Conservation (phyloP, 2,113 vertebrate genomes). For the Lonchura striata region DNA sequence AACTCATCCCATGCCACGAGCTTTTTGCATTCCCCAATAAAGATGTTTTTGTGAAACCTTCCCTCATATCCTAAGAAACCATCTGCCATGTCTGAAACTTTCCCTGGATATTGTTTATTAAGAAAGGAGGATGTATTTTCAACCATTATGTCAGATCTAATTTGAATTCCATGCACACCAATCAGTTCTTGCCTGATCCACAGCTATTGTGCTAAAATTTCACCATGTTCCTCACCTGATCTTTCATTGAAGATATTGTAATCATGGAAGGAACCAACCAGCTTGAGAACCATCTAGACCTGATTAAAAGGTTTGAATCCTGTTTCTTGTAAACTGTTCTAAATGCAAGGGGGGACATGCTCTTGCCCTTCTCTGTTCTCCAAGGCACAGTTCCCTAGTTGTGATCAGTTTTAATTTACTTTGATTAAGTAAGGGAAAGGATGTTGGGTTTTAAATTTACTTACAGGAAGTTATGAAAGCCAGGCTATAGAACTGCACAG, state of each 20-base stretch:
- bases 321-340: neutral
- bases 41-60: neutral
- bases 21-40: conserved; percentile 11
- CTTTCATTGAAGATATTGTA: neutral
- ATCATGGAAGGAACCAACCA: neutral
- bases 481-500: conserved; percentile 3
- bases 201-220: neutral
- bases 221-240: neutral
- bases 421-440: neutral
- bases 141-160: neutral
- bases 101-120: neutral
- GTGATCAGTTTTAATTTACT: neutral
- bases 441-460: neutral
- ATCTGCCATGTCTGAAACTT: neutral
- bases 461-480: conserved; percentile 35
- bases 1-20: conserved; percentile 47
- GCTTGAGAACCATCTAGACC: neutral
- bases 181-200: neutral
- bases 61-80: neutral
- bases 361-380: neutral
- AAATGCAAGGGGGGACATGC: neutral
- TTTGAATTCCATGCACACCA: neutral
- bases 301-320: neutral
- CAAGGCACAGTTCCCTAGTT: neutral
- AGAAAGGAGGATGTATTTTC: neutral